phyloP scores from a whole-genome alignment of 2,113 vertebrate species.

The Crotophaga sulcirostris region DNA sequence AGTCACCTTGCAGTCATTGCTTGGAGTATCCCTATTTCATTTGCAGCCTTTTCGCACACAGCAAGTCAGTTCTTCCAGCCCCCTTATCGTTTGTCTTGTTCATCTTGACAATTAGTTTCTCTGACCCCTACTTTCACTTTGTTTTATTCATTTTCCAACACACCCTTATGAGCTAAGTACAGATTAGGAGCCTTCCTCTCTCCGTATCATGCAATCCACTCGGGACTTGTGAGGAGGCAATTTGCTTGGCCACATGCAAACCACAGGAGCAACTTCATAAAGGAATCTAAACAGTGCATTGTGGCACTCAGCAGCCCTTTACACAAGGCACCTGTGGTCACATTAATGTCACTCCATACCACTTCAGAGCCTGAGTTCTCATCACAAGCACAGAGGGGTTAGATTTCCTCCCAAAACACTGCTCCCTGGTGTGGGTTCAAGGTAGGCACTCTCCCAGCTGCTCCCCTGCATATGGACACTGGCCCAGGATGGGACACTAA shows the following conservation, averaged over 20 bases:
- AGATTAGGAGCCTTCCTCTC: not conserved
- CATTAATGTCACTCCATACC: not conserved
- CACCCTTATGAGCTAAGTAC: not conserved
- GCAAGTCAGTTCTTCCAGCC: not conserved
- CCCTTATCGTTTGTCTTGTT: not conserved
- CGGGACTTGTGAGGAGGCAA: fast-evolving
- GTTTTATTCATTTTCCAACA: not conserved
- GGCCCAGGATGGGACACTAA: not conserved
- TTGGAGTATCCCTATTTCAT: slow-evolving; percentile 5
- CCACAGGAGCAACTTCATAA: fast-evolving
- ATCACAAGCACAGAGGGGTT: fast-evolving
- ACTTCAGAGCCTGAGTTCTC: not conserved
- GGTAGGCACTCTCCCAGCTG: not conserved
- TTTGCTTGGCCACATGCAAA: fast-evolving
- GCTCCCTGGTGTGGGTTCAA: not conserved
- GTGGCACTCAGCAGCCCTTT: not conserved
- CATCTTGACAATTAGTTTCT: not conserved
- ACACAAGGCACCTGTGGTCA: not conserved
- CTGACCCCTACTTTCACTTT: not conserved
- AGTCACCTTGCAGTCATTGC: slow-evolving; percentile 23
- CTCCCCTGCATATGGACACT: not conserved
- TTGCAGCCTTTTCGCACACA: not conserved
- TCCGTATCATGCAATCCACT: fast-evolving
- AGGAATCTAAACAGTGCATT: fast-evolving
- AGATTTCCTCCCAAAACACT: not conserved